Evolutionary conservation across 64 coral and sea anemone genomes (phyloP).

Genomic region (Catalaphyllia jardinei): DNA sequence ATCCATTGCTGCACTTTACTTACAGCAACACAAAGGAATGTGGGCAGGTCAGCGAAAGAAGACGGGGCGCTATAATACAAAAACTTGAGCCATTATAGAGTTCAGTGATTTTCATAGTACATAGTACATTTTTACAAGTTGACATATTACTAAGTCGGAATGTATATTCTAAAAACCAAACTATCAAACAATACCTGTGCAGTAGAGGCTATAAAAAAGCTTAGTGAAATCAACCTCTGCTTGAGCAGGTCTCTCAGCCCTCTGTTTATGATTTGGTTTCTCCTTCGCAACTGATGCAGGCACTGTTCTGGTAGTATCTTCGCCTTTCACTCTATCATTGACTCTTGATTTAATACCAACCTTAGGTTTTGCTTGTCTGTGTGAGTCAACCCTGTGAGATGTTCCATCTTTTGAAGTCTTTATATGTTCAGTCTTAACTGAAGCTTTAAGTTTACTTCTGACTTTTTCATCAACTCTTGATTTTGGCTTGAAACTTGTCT

Average conservation of each 20-base stretch:
- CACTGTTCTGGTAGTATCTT: not conserved
- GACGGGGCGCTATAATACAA: too few relatives aligned
- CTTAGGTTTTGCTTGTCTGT: not conserved
- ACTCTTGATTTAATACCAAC: slow-evolving; percentile 5
- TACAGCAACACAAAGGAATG: too few relatives aligned
- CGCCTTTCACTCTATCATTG: not conserved
- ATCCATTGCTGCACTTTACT: too few relatives aligned
- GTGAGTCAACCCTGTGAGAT: not conserved
- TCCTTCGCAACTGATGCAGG: not conserved
- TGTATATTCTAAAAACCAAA: not conserved
- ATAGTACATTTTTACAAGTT: too few relatives aligned
- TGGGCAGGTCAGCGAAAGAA: too few relatives aligned
- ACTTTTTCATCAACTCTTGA: not conserved
- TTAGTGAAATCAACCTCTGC: not conserved
- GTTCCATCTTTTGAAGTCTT: not conserved
- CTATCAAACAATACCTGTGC: slow-evolving; percentile 6
- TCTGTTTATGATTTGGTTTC: not conserved
- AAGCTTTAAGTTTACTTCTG: not conserved
- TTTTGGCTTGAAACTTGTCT: not conserved
- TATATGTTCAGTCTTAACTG: slow-evolving; percentile 5
- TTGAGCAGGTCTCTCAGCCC: not conserved
- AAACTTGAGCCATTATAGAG: too few relatives aligned
- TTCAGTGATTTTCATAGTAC: not conserved
- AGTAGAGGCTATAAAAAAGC: not conserved
- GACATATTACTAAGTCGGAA: too few relatives aligned